Base-by-base conservation (phyloP, 2,113 vertebrate genomes). In the Serinus canaria region DNA sequence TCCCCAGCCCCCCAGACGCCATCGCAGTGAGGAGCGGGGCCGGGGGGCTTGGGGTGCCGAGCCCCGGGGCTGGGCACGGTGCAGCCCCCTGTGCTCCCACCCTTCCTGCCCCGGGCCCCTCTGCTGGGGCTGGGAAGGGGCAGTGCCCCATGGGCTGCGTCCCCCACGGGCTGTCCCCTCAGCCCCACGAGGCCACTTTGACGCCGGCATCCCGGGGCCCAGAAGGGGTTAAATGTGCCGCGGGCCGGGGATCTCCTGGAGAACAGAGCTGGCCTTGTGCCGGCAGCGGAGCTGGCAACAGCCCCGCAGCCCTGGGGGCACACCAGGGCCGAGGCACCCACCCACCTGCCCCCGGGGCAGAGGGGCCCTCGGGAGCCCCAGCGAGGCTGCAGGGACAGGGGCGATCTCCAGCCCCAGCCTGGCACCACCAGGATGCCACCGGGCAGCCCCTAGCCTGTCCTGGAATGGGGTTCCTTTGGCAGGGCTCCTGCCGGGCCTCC, bases 181-280 rank as follows among this genome's bases (percentile, higher is more conserved):
- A 1, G 53, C 20, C 67, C 44, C 69, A 5, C 7, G 5, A 3
- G 28, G 60, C 55, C 5, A 0, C 74, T 52, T 0, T 3, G 7
- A 1, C 10, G 18, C 35, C 25, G 3, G 35, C 73, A 22, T 6
- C 33, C 35, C 37, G 44, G 15, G 25, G 28, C 2, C 9, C 53
- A 4, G 53, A 41, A 73, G 30, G 88, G 83, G 72, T 78, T 87
- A 78, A 78, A 31, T 14, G 82, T 1, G 77, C 64, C 18, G 87
- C 39, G 0, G 33, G 44, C 19, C 5, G 2, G 3, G 39, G 37
- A 5, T 55, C 27, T 76, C 50, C 44, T 0, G 22, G 82, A 73
- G 83, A 83, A 87, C 72, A 90, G 87, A 82, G 83, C 77, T 24
- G 76, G 23, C 76, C 64, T 72, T 60, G 92, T 82, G 72, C 55